A percentile compares a stretch with the other conserved stretches of the same genome.
These are phyloP conservation scores for Amphiduros pacificus DNA, from an alignment of 2,888 invertebrate genomes.

Conservation along the genomic window DNA sequence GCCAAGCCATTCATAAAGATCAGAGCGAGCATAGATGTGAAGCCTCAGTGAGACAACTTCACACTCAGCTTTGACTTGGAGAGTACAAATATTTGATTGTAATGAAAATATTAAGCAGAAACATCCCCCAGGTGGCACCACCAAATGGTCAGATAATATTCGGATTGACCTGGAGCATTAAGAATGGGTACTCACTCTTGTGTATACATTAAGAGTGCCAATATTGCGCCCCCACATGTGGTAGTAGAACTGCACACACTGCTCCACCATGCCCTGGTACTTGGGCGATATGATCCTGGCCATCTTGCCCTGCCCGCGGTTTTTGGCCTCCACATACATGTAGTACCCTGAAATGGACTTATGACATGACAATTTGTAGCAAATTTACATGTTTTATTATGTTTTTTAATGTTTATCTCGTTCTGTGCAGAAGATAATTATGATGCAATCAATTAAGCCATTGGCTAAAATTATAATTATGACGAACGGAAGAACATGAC, in stretches of 20 bases:
- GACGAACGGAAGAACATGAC: too few relatives aligned
- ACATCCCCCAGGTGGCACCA: too few relatives aligned
- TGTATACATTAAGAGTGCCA: constrained; percentile 36
- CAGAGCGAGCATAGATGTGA: too few relatives aligned
- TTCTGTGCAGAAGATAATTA: not conserved
- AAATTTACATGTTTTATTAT: not conserved
- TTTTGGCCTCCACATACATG: constrained; percentile 50
- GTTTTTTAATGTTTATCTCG: not conserved
- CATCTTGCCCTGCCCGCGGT: constrained; percentile 37
- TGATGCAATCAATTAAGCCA: not conserved
- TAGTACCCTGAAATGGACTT: constrained; percentile 44
- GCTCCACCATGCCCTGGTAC: constrained; percentile 41
- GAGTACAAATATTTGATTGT: too few relatives aligned
- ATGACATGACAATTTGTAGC: not conserved
- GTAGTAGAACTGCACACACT: constrained; percentile 47
- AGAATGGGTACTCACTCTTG: not conserved
- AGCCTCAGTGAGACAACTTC: not conserved
- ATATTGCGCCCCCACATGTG: constrained; percentile 44
- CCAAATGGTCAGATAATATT: too few relatives aligned
- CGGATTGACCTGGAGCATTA: too few relatives aligned
- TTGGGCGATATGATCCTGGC: constrained; percentile 46
- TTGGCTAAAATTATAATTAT: too few relatives aligned
- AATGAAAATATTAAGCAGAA: too few relatives aligned
- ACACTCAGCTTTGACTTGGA: not conserved
- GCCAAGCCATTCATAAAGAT: too few relatives aligned